Conservation (phyloP, 2,113 vertebrate genomes). For the Oenanthe oenanthe region DNA sequence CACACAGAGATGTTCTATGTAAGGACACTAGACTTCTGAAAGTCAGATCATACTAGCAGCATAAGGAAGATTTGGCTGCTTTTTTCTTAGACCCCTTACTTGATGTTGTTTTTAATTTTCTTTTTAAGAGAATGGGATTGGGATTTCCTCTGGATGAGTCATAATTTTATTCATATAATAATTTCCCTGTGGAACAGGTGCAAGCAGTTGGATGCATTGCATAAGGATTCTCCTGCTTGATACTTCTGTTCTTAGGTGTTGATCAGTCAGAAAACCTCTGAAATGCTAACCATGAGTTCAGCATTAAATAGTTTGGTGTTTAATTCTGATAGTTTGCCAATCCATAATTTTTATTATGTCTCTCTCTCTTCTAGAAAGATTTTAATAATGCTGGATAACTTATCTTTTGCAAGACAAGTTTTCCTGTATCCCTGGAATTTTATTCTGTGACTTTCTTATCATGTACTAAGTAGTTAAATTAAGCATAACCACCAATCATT, state of each 20-base stretch:
- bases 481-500: conserved; percentile 30
- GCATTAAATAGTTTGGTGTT: neutral
- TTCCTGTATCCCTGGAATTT: neutral
- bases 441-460: neutral
- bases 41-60: neutral
- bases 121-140: neutral
- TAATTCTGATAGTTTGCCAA: neutral
- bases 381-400: neutral
- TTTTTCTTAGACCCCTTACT: neutral
- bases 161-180: neutral
- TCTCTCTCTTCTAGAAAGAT: neutral
- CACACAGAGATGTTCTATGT: neutral
- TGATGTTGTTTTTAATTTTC: neutral
- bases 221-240: neutral
- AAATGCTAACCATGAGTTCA: neutral
- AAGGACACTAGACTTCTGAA: neutral
- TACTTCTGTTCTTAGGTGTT: neutral
- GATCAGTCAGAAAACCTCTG: neutral
- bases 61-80: neutral
- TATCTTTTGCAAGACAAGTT: neutral
- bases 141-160: neutral
- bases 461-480: neutral
- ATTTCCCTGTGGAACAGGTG: neutral
- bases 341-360: neutral
- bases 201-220: neutral